These are phyloP conservation scores for Scolopax rusticola DNA, from an alignment of 2,797 vertebrate genomes.

Conservation along the genomic window DNA sequence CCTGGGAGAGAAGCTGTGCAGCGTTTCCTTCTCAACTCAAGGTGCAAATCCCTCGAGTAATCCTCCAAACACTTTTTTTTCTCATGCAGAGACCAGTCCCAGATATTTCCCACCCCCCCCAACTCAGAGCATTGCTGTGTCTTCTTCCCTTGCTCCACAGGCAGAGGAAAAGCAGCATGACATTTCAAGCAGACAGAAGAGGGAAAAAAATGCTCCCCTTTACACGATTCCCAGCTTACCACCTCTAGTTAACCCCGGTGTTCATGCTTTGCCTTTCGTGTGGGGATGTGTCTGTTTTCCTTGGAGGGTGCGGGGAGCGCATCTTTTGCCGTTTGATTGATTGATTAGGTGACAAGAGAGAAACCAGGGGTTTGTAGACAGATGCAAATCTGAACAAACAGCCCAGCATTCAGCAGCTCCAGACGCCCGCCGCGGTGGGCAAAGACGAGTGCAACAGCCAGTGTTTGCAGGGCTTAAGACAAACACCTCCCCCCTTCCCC, in stretches of 20 bases:
- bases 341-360: conserved; percentile 5
- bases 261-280: not conserved
- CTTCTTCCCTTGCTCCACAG: not conserved
- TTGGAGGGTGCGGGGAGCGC: not conserved
- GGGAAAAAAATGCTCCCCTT: not conserved
- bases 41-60: not conserved
- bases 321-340: not conserved
- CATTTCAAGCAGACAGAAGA: not conserved
- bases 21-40: not conserved
- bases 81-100: not conserved
- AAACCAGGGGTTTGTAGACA: not conserved
- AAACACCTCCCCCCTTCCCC: not conserved
- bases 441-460: not conserved
- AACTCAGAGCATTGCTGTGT: not conserved
- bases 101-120: too few relatives aligned
- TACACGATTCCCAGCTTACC: not conserved
- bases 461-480: conserved; percentile 49
- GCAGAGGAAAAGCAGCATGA: conserved; percentile 6
- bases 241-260: not conserved
- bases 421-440: not conserved
- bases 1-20: not conserved
- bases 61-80: conserved; percentile 13
- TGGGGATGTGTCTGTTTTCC: not conserved
- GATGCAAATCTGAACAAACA: conserved; percentile 28
- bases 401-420: conserved; percentile 10